Percentiles rank a stretch among this genome's conserved stretches.
These are phyloP conservation scores for Drosophila nigromelanica DNA, from an alignment of 1,140 invertebrate genomes.

Conservation along the genomic window DNA sequence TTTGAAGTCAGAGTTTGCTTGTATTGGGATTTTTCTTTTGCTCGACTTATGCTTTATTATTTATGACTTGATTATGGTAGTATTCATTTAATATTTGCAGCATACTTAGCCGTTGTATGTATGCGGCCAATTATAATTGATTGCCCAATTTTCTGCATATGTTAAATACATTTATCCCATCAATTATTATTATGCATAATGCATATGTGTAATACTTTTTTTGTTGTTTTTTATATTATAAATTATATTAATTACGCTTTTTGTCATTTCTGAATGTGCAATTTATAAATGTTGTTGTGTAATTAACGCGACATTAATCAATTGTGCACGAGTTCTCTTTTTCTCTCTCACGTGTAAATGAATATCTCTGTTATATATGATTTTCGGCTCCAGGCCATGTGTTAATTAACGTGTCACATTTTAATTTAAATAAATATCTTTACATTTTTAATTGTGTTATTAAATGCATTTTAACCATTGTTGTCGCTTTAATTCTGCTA, in stretches of 20 bases:
- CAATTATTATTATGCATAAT: slow-evolving; percentile 11
- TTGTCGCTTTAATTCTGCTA: background rate
- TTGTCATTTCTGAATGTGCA: slow-evolving; percentile 20
- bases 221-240: slow-evolving; percentile 31
- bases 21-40: background rate
- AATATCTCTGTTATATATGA: background rate
- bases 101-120: background rate
- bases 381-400: slow-evolving; percentile 11
- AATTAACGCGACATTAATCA: slow-evolving; percentile 71
- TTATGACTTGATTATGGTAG: background rate
- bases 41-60: background rate
- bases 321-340: slow-evolving; percentile 28
- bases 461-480: background rate
- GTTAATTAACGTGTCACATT: slow-evolving; percentile 61
- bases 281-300: slow-evolving; percentile 31
- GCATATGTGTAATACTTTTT: slow-evolving; percentile 31
- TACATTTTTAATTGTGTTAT: slow-evolving; percentile 6
- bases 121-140: slow-evolving; percentile 12
- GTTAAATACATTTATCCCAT: slow-evolving; percentile 21
- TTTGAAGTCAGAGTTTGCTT: background rate
- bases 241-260: slow-evolving; percentile 64
- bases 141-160: slow-evolving; percentile 17
- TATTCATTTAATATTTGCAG: slow-evolving; percentile 7
- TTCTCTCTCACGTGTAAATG: background rate
- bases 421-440: slow-evolving; percentile 29